phyloP scores from a whole-genome alignment of 2,113 vertebrate genomes.

The Psophia crepitans region DNA sequence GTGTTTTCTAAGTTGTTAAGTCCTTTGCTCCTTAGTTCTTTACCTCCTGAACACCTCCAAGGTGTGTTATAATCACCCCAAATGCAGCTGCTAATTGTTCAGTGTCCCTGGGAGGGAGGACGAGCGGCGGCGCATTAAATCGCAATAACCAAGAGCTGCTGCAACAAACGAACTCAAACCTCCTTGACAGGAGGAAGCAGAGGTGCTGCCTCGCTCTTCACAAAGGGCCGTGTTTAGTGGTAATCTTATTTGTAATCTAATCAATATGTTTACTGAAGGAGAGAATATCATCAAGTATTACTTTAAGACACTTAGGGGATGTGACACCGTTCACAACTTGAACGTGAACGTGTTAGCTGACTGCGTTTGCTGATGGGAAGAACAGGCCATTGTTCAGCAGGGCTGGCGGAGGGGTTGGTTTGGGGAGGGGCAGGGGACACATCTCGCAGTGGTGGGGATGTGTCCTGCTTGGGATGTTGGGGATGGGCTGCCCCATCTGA shows the following conservation, averaged over 20 bases:
- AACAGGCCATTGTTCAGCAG: accelerated
- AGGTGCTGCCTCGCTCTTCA: background rate
- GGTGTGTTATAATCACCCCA: constrained; percentile 35
- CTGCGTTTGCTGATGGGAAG: background rate
- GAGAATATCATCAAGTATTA: constrained; percentile 61
- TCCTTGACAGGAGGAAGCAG: background rate
- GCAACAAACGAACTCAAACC: background rate
- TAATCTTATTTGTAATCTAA: constrained; percentile 67
- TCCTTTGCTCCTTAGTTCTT: background rate
- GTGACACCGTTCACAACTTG: background rate
- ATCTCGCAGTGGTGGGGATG: background rate
- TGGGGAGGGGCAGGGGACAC: background rate
- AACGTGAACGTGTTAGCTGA: background rate
- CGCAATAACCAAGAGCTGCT: background rate
- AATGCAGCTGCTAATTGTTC: background rate
- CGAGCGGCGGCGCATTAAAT: background rate
- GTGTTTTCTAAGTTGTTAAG: background rate
- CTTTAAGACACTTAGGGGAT: constrained; percentile 41
- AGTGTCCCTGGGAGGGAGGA: background rate
- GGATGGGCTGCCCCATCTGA: background rate
- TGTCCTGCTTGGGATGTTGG: accelerated
- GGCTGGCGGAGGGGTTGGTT: background rate
- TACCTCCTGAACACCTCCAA: background rate
- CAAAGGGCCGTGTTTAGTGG: background rate
- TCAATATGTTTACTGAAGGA: constrained; percentile 65